phyloP scores from a whole-genome alignment of 2,113 vertebrate species.

The Copsychus sechellarum region DNA sequence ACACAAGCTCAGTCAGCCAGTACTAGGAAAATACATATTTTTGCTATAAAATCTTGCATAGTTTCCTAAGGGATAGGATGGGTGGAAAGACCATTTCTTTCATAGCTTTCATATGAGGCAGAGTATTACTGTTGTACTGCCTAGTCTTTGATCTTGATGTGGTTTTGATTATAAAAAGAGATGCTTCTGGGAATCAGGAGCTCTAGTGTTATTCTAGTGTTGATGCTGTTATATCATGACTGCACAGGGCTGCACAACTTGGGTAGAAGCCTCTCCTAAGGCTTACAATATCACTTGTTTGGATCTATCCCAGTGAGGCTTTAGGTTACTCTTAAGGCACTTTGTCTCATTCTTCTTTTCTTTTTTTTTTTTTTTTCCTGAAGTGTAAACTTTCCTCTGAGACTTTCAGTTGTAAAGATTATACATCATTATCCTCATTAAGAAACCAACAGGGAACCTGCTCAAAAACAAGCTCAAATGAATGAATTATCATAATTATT shows the following conservation, averaged over 20 bases:
- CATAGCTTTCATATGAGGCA: not conserved
- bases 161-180: not conserved
- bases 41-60: not conserved
- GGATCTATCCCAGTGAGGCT: not conserved
- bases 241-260: not conserved
- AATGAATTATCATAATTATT: conserved; percentile 34
- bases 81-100: not conserved
- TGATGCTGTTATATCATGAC: not conserved
- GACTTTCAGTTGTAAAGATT: conserved; percentile 32
- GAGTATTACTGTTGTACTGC: not conserved
- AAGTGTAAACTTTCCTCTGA: conserved; percentile 29
- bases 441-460: conserved; percentile 34
- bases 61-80: not conserved
- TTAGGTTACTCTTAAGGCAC: not conserved
- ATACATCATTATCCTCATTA: conserved; percentile 56
- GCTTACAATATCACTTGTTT: not conserved
- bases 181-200: not conserved
- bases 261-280: not conserved
- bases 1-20: not conserved
- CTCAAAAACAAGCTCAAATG: conserved; percentile 29
- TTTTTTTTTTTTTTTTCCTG: not conserved
- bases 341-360: not conserved
- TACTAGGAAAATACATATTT: not conserved
- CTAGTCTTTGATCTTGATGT: not conserved
- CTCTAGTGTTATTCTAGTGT: not conserved